Evolutionary conservation across 2,797 vertebrate species (phyloP).

Genomic region (Eurystomus glaucurus): DNA sequence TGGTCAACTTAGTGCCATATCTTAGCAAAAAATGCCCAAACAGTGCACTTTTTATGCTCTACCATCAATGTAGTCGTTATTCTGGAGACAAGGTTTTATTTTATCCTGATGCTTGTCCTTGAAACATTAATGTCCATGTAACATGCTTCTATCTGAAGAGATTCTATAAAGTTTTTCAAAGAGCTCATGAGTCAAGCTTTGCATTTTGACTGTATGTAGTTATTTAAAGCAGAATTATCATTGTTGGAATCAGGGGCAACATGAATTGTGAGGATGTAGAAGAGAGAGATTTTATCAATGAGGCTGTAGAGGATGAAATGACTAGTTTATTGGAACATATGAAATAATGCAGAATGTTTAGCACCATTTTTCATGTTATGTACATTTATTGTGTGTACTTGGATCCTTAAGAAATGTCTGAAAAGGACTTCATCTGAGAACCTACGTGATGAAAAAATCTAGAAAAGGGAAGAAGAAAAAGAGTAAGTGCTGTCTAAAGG

Average conservation of each 20-base stretch:
- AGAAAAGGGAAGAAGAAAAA: not conserved
- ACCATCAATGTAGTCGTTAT: not conserved
- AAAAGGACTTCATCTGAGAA: not conserved
- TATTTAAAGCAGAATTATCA: not conserved
- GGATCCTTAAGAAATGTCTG: not conserved
- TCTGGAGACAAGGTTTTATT: not conserved
- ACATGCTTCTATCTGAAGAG: not conserved
- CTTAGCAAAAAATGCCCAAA: not conserved
- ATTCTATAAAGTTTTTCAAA: not conserved
- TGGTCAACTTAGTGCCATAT: not conserved
- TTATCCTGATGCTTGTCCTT: not conserved
- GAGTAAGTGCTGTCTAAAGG: not conserved
- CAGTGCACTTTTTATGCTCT: not conserved
- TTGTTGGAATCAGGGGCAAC: not conserved
- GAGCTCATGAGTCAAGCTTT: not conserved
- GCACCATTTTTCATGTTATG: not conserved
- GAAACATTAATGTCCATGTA: not conserved
- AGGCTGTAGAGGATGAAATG: not conserved
- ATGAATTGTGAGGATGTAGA: not conserved
- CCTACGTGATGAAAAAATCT: not conserved
- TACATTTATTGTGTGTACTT: not conserved
- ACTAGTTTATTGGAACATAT: not conserved
- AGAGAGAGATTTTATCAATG: not conserved
- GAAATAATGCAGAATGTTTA: not conserved
- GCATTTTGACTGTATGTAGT: not conserved